Base-by-base conservation (phyloP, 2,113 vertebrate genomes). In the Anarhynchus alexandrinus region DNA sequence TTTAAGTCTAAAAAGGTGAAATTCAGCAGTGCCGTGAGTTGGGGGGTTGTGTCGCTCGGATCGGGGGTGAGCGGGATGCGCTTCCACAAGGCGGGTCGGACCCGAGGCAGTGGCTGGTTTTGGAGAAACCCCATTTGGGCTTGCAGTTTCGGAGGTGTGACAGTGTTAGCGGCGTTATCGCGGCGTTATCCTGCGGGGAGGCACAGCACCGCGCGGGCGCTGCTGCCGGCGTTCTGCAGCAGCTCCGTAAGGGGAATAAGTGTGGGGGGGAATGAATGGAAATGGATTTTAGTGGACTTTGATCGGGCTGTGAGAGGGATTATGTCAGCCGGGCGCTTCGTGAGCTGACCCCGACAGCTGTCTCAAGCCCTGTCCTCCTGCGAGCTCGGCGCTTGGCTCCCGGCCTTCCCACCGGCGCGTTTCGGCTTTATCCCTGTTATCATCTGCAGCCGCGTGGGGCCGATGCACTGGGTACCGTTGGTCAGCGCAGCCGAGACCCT, bases 181-280 rank as follows among this genome's bases (percentile, higher is more conserved):
- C 4, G 5, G 73, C 0, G 1, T 64, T 30, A 4, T 5, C 49
- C 58, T 1, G 4, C 0, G 8, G 59, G 76, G 38, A 23, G 11
- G 8, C 0, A 4, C 20, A 23, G 38, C 26, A 15, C 27, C 1
- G 10, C 11, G 69, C 1, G 3, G 43, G 30, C 0, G 3, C 36
- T 12, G 12, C 61, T 62, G 61, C 26, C 0, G 0, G 42, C 34
- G 69, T 16, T 47, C 40, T 26, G 55, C 73, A 45, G 47, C 49
- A 23, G 49, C 49, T 23, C 49, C 21, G 22, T 23, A 49, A 49
- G 27, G 8, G 36, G 82, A 74, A 12, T 2, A 12, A 38, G 20
- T 29, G 5, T 19, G 21, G 11, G 34, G 52, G 11, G 4, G 11
- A 3, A 55, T 62, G 32, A 49, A 8, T 57, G 49, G 83, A 12